These are phyloP conservation scores for Ceraclea dissimilis DNA, from an alignment of 2,888 invertebrate genomes.

Conservation along the genomic window DNA sequence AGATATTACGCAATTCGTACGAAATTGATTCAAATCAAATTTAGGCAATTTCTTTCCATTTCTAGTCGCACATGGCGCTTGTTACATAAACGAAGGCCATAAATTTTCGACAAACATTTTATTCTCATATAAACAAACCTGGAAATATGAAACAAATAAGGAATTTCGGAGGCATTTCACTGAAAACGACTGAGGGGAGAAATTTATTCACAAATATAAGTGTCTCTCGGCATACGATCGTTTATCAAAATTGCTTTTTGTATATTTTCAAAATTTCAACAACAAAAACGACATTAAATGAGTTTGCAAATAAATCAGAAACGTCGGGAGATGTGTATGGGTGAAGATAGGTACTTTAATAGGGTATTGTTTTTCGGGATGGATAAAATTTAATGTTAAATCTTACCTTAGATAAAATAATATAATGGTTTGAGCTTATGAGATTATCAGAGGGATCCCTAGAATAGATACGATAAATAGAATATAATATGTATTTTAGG, in stretches of 20 bases:
- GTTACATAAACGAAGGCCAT: neutral
- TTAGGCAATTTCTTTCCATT: neutral
- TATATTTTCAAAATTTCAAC: neutral
- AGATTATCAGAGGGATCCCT: too few relatives aligned
- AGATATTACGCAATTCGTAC: too few relatives aligned
- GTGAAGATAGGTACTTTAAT: too few relatives aligned
- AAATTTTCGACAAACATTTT: constrained; percentile 10
- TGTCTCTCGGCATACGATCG: neutral
- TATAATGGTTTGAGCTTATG: too few relatives aligned
- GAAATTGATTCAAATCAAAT: constrained; percentile 11
- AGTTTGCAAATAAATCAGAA: neutral
- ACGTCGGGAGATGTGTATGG: neutral
- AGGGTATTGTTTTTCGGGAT: too few relatives aligned
- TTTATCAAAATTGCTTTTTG: constrained; percentile 5
- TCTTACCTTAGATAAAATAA: too few relatives aligned
- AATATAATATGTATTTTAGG: too few relatives aligned
- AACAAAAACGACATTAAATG: neutral
- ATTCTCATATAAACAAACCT: constrained; percentile 7
- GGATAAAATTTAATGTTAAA: too few relatives aligned
- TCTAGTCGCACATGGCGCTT: constrained; percentile 5
- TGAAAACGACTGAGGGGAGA: constrained; percentile 1
- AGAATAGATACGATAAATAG: too few relatives aligned
- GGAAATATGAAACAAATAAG: constrained; percentile 15
- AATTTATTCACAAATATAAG: constrained; percentile 2
- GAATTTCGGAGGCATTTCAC: constrained; percentile 7